Percentiles rank a stretch among this genome's conserved stretches.
phyloP scores from a whole-genome alignment of 2,113 vertebrate species.

The Proteles cristata region DNA sequence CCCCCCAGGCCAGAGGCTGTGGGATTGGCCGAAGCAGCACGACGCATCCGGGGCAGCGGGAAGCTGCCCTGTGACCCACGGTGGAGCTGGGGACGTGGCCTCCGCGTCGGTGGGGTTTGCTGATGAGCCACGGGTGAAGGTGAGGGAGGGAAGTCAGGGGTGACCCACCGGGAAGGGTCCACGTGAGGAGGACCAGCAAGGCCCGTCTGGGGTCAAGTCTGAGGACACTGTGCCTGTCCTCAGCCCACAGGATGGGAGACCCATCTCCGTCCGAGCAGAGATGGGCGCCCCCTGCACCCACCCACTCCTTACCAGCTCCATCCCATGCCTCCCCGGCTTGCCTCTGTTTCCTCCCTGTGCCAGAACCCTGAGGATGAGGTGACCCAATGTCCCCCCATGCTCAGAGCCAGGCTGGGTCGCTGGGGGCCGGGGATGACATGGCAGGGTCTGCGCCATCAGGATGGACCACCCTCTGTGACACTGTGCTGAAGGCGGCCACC shows the following conservation, averaged over 20 bases:
- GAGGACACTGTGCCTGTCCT: neutral
- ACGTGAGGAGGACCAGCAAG: neutral
- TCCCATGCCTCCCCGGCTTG: fast-evolving
- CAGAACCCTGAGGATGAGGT: neutral
- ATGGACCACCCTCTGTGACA: neutral
- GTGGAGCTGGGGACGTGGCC: no score
- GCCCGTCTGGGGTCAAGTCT: no score
- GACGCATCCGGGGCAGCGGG: neutral
- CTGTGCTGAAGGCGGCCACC: neutral
- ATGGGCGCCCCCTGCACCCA: no score
- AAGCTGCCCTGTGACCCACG: no score
- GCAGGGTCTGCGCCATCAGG: fast-evolving
- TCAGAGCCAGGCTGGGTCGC: neutral
- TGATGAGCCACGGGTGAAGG: fast-evolving
- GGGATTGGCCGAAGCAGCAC: neutral
- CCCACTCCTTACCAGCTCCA: no score
- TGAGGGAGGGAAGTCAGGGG: no score
- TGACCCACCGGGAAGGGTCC: neutral
- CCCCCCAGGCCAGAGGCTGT: no score
- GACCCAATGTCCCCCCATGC: neutral
- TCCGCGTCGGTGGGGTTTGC: no score
- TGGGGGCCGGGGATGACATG: neutral
- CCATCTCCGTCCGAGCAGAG: neutral
- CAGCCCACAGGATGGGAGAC: neutral
- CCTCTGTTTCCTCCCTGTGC: neutral